These are phyloP conservation scores for Melanogrammus aeglefinus DNA, from an alignment of 2,797 vertebrate genomes.

Conservation along the genomic window DNA sequence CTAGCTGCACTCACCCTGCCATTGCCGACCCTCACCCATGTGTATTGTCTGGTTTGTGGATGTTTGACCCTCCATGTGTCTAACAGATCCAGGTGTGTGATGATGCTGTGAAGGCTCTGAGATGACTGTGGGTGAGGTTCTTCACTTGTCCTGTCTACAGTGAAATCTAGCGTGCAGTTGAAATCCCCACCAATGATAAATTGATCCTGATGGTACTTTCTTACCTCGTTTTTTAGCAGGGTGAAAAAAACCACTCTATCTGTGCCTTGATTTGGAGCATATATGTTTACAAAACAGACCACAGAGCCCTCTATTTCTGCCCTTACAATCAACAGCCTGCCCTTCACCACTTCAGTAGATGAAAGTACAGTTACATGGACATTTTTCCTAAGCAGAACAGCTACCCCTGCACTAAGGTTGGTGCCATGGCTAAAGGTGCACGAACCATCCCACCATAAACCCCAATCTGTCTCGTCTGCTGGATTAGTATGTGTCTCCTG, in stretches of 20 bases:
- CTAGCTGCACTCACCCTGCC: no score
- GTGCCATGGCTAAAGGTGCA: neutral
- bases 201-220: neutral
- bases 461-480: neutral
- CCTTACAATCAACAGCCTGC: neutral
- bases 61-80: conserved; percentile 10
- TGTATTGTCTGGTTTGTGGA: no score
- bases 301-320: conserved; percentile 2
- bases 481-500: neutral
- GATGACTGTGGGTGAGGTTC: neutral
- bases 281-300: conserved; percentile 5
- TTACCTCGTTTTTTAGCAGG: no score
- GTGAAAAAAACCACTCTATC: neutral
- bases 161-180: conserved; percentile 12
- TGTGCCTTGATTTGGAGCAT: conserved; percentile 8
- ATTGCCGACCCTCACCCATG: no score
- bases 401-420: neutral
- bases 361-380: neutral
- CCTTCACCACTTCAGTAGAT: conserved; percentile 6
- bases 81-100: neutral
- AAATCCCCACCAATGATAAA: conserved; percentile 6
- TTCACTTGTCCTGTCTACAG: conserved; percentile 10
- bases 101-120: neutral
- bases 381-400: neutral
- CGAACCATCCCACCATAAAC: neutral